Evolutionary conservation across 2,888 invertebrate genomes (phyloP), one percentile per base, ranked within the genome.

Genomic region (Vandiemenella viatica): DNA sequence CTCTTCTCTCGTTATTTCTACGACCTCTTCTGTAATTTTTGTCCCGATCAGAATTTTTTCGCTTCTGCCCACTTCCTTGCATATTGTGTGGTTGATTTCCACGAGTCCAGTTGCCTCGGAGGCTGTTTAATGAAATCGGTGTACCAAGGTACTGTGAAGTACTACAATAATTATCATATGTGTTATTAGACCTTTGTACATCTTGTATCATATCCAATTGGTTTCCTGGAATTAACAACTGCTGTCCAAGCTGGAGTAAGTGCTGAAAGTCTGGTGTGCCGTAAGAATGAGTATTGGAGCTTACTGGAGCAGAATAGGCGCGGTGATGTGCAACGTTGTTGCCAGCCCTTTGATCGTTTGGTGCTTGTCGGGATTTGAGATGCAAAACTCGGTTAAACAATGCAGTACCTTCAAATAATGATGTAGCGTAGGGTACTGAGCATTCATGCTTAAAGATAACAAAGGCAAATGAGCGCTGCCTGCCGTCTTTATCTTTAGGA

Each of bases 371-470:
- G 6, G 64, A 63, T 57, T 66, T 69, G 21, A 83, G 62, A 21
- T 66, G 64, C 20, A 84, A 56, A 23, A 69, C 65, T 55, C 75
- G 74, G 51, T 81, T 77, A 61, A 70, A 88, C 13, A 90, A 61
- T 1, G 68, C 63, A 1, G 83, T 77, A 1, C 85, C 86, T 37
- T 80, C 74, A 56, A 86, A 77, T 32, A 90, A 65, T 23, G 76
- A 69, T n/a, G 84, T 61, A 1, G 84, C 84, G 61, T 87, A 91
- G 0, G 77, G 75, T 1, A 89, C 82, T 0, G 88, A 85, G 46
- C 75, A 73, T 56, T 73, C 69, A 62, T 90, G 86, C 58, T 79
- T 77, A 60, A 79, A 89, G 1, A 80, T 82, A 22, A 91, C 69
- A 60, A 91, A 91, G 2, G 79, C 89, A 65, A 77, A 91, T 53